Percentiles rank a stretch among this genome's conserved stretches.
phyloP scores from a whole-genome alignment of 2,797 vertebrate species.

The Cuculus canorus region DNA sequence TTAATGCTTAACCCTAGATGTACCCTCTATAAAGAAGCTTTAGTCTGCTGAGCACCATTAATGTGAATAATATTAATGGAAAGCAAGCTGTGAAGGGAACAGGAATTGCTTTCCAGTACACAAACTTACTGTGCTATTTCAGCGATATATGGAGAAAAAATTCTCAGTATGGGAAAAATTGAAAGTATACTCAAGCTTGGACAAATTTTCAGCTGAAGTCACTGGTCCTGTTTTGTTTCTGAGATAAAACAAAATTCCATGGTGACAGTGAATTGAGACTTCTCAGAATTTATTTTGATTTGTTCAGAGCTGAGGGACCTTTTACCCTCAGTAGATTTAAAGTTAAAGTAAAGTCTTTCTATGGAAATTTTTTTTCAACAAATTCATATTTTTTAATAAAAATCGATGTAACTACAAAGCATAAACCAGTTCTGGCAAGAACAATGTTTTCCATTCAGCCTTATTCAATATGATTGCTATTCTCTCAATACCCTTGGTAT shows the following conservation, averaged over 20 bases:
- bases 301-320: not conserved
- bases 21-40: not conserved
- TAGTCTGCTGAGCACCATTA: not conserved
- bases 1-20: not conserved
- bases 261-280: not conserved
- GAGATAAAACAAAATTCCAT: not conserved
- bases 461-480: not conserved
- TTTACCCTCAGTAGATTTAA: not conserved
- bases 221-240: not conserved
- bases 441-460: not conserved
- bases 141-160: not conserved
- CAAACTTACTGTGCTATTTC: not conserved
- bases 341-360: too few relatives aligned
- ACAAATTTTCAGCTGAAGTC: not conserved
- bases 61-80: not conserved
- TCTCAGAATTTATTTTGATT: not conserved
- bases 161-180: not conserved
- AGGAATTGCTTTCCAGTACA: not conserved
- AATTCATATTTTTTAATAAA: not conserved
- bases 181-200: not conserved
- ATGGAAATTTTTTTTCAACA: not conserved
- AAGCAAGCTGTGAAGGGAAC: not conserved
- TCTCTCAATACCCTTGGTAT: not conserved
- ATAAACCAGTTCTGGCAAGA: not conserved
- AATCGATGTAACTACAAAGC: not conserved